Base-by-base conservation (phyloP, 2,797 vertebrate genomes). In the Schizopygopsis malacanthus region DNA sequence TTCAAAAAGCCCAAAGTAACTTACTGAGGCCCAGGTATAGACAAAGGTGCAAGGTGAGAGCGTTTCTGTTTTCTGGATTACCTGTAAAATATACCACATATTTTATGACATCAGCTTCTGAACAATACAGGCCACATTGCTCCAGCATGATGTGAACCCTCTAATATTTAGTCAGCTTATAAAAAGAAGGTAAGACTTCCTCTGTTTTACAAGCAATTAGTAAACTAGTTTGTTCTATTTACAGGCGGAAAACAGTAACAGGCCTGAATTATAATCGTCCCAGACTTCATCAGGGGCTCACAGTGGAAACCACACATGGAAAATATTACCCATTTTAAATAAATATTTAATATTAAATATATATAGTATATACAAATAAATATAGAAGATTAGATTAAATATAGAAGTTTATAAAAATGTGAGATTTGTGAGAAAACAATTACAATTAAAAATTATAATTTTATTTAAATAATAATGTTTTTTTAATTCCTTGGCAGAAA, bases 131-230 rank as follows among this genome's bases (percentile, higher is more conserved):
- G 77, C 67, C 65, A 86, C 82, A 79, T 83, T 80, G 76, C 85
- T 85, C 85, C 71, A 80, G 54, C 69, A 54, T 80, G 82, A 84
- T 63, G 71, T 70, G 75, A 71, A 78, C 71, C 50, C 37, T 65
- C 82, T 78, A 25, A 61, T 25, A 71, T 84, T 86, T 84, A 77
- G 80, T 87, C 59, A 79, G 54, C 78, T 77, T 84, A 75, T 86
- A 86, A 87, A 88, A 52, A 80, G 81, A 77, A 87, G 76, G 84
- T 77, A 84, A 82, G 79, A 75, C 82, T 89, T 87, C 89, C 90
- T 86, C 82, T 84, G 75, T 90, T 90, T 90, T 79, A 90, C 81
- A 83, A 87, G 72, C 86, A 89, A 86, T 90, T 91, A 89, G 86
- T 76, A 61, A 85, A 79, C 54, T 47, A 78, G 77, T 81, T 84